These are phyloP conservation scores for Frieseomelitta varia DNA, from an alignment of 1,140 invertebrate genomes.

Conservation along the genomic window DNA sequence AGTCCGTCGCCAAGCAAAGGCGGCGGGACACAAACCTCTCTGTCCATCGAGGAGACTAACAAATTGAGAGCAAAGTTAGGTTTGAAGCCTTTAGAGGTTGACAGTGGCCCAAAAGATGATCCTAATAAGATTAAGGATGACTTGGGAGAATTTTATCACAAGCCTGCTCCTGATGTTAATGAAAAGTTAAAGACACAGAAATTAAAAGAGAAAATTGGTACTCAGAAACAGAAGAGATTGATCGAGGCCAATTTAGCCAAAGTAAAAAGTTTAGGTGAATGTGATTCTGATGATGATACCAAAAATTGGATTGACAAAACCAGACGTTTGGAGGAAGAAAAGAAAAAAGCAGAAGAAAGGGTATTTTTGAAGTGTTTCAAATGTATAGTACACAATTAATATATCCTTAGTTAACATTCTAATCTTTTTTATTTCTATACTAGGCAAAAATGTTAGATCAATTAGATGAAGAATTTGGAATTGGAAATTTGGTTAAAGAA, in stretches of 20 bases:
- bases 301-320: slow-evolving; percentile 92
- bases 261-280: slow-evolving; percentile 88
- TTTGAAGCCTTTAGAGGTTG: slow-evolving; percentile 94
- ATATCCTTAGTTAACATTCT: slow-evolving; percentile 16
- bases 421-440: slow-evolving; percentile 38
- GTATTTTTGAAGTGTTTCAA: slow-evolving; percentile 79
- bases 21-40: slow-evolving; percentile 82
- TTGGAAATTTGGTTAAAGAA: slow-evolving; percentile 91
- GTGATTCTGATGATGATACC: slow-evolving; percentile 89
- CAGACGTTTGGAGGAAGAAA: slow-evolving; percentile 90
- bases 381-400: neutral
- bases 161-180: slow-evolving; percentile 92
- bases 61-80: slow-evolving; percentile 95
- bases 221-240: slow-evolving; percentile 90
- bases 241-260: slow-evolving; percentile 85
- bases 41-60: slow-evolving; percentile 96
- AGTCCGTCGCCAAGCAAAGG: slow-evolving; percentile 78
- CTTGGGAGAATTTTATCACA: slow-evolving; percentile 95
- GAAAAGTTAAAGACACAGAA: slow-evolving; percentile 91
- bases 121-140: slow-evolving; percentile 87
- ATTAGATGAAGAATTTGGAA: slow-evolving; percentile 97
- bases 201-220: slow-evolving; percentile 90
- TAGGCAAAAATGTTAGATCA: slow-evolving; percentile 96
- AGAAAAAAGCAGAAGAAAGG: slow-evolving; percentile 92
- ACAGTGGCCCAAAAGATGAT: slow-evolving; percentile 80